Evolutionary conservation across 2,888 invertebrate species (phyloP).

Genomic region (Seira ritae): DNA sequence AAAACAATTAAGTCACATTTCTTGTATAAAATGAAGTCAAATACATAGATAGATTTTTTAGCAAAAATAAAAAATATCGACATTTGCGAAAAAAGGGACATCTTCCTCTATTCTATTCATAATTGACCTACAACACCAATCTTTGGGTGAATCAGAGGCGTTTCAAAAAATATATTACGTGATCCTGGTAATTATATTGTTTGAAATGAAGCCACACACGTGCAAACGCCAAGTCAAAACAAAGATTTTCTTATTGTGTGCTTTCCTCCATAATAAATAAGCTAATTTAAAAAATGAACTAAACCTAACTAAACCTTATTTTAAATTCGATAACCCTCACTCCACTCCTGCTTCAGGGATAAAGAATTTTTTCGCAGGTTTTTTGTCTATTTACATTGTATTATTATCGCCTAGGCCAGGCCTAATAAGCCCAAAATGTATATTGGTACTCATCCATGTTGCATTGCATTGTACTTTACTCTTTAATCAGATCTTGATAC

Average conservation of each 20-base stretch:
- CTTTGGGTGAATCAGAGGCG: background rate
- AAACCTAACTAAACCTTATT: background rate
- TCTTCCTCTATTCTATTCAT: too few relatives aligned
- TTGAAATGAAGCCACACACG: conserved; percentile 14
- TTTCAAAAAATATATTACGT: too few relatives aligned
- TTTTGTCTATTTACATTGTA: background rate
- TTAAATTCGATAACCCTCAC: too few relatives aligned
- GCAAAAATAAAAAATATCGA: too few relatives aligned
- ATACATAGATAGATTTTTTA: too few relatives aligned
- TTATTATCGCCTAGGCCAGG: too few relatives aligned
- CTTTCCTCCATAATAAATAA: background rate
- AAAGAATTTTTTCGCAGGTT: conserved; percentile 1
- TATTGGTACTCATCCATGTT: background rate
- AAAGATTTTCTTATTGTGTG: background rate
- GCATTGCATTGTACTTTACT: background rate
- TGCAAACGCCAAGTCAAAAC: conserved; percentile 14
- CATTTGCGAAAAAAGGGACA: too few relatives aligned
- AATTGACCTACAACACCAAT: background rate
- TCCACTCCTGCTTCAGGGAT: conserved; percentile 1
- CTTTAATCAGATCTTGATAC: conserved; percentile 57
- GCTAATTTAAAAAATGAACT: conserved; percentile 5
- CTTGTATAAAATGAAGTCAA: background rate
- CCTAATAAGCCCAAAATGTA: too few relatives aligned
- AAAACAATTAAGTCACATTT: conserved; percentile 7
- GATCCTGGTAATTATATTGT: background rate